Evolutionary conservation across 2,113 vertebrate genomes (phyloP), one percentile per base, ranked within the genome.

Genomic region (Romanogobio albipinnatus): DNA sequence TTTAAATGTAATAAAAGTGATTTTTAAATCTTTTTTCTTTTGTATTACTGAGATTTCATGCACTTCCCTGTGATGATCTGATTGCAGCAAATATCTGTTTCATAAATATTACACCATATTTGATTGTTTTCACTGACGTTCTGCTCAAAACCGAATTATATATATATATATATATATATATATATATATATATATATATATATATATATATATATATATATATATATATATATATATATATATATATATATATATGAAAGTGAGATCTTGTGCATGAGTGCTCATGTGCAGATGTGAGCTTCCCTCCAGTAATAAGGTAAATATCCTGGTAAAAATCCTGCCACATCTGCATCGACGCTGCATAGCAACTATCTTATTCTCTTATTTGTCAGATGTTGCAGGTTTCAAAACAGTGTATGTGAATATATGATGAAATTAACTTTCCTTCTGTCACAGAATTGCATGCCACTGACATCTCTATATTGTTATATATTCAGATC

Each of bases 221-320:
- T 29, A 29, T 43, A 43, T 43, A 43, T 43, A 43, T 43, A 7
- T 43, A 43, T 43, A 43, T 43, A 9, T 43, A 43, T 43, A 43
- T 43, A 43, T 43, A 43, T 43, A 43, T 43, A 43, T 43, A 43
- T 43, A 43, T 43, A 29, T 29, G 29, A 29, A 29, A 29, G 29
- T 29, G 29, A 29, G 29, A 29, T 29, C 29, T 29, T 29, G 26
- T 77, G 53, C 29, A 77, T 53, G 6, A 77, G 76, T 39, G 33
- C 19, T 77, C 33, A 77, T n/a, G n/a, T n/a, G n/a, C 76, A 77
- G 76, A 77, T n/a, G 17, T 56, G 5, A 77, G 51, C 5, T 22
- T 24, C 5, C 53, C 19, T 78, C 1, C 22, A 59, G 49, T 76
- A 36, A 22, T 19, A 36, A 56, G 5, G 43, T 58, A 43, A 13